Conservation (phyloP, 2,888 invertebrate genomes). For the Sminthurides aquaticus region DNA sequence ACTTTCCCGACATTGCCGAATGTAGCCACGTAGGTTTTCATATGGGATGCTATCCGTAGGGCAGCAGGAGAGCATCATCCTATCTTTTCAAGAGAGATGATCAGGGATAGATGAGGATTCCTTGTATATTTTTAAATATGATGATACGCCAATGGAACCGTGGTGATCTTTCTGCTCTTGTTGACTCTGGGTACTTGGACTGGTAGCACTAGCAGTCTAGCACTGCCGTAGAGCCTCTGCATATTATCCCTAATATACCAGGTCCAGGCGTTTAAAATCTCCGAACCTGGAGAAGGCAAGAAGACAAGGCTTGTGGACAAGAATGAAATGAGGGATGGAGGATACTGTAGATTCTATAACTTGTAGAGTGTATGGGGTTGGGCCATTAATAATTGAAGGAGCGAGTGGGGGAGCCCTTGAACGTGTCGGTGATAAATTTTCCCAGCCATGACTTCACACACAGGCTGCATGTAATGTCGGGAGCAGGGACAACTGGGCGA, state of each 20-base stretch:
- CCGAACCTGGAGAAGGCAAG: too few relatives aligned
- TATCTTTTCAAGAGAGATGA: too few relatives aligned
- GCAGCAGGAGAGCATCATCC: too few relatives aligned
- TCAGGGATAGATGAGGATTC: too few relatives aligned
- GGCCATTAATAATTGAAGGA: slow-evolving; percentile 40
- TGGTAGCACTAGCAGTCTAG: too few relatives aligned
- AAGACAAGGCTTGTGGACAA: neutral
- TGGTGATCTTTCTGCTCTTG: slow-evolving; percentile 8
- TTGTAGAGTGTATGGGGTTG: slow-evolving; percentile 12
- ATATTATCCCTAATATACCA: too few relatives aligned
- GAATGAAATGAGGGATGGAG: neutral
- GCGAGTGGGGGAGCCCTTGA: slow-evolving; percentile 40
- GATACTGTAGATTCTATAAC: too few relatives aligned
- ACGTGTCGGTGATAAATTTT: slow-evolving; percentile 43
- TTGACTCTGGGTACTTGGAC: too few relatives aligned
- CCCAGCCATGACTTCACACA: slow-evolving; percentile 38
- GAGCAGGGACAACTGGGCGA: slow-evolving; percentile 1
- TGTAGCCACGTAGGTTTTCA: too few relatives aligned
- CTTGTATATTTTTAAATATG: neutral
- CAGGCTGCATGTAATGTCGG: neutral
- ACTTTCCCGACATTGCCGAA: too few relatives aligned
- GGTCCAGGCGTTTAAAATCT: too few relatives aligned
- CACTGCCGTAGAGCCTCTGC: too few relatives aligned
- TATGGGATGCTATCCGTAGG: neutral
- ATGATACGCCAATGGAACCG: slow-evolving; percentile 3